phyloP scores from a whole-genome alignment of 2,113 vertebrate species.

The Mormyrus iriodes region DNA sequence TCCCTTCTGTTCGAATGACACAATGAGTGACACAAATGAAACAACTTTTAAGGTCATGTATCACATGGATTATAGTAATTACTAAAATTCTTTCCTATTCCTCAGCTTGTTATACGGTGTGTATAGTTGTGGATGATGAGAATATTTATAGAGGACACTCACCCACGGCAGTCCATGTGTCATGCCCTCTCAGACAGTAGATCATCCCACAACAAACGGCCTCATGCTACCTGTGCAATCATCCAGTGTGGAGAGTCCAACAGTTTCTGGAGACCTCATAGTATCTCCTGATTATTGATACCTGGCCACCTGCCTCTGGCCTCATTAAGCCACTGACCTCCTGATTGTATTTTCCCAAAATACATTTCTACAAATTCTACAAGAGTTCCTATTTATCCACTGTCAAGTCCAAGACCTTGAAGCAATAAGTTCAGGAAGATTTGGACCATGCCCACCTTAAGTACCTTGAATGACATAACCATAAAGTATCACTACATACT shows the following conservation, averaged over 20 bases:
- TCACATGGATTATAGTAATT: background rate
- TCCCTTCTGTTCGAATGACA: background rate
- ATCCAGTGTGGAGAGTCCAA: background rate
- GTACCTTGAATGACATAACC: background rate
- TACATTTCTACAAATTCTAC: conserved; percentile 90
- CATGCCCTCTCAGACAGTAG: background rate
- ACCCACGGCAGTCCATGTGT: background rate
- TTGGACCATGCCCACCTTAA: background rate
- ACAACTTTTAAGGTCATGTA: background rate
- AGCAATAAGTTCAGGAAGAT: background rate
- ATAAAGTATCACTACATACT: background rate
- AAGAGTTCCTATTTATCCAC: background rate
- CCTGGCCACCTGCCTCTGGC: background rate
- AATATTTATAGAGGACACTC: background rate
- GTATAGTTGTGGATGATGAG: background rate
- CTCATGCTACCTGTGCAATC: background rate
- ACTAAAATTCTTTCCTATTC: background rate
- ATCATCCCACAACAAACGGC: background rate
- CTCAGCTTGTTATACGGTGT: background rate
- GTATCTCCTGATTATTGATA: background rate
- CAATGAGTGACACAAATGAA: background rate
- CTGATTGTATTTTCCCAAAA: conserved; percentile 86
- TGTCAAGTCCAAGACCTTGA: background rate
- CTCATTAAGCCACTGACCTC: background rate
- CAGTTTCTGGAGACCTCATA: background rate